phyloP scores from a whole-genome alignment of 2,888 invertebrate genomes.

The Tipula lateralis region DNA sequence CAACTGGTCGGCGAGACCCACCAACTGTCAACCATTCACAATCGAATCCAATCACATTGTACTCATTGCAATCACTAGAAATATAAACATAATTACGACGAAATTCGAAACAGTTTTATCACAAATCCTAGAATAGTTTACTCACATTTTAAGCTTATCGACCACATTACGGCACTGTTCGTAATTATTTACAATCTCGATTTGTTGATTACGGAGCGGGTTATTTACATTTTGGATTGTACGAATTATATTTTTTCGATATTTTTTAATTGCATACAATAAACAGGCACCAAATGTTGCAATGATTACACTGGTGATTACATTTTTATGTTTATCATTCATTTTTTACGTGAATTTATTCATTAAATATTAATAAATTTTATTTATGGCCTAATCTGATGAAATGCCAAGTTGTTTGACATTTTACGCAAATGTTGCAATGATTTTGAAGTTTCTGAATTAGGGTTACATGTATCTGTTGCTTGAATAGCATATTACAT shows the following conservation, averaged over 20 bases:
- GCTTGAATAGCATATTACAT: not conserved
- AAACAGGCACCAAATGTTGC: constrained; percentile 43
- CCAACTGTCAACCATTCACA: constrained; percentile 72
- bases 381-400: not conserved
- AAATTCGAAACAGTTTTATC: not conserved
- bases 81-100: not conserved
- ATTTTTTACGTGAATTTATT: not conserved
- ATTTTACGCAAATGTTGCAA: too few species aligned
- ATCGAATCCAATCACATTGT: constrained; percentile 66
- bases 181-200: constrained; percentile 43
- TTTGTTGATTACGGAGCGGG: constrained; percentile 40
- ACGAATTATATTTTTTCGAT: constrained; percentile 53
- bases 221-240: constrained; percentile 38
- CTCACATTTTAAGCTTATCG: constrained; percentile 43
- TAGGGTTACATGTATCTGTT: not conserved
- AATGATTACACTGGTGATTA: not conserved
- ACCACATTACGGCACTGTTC: constrained; percentile 43
- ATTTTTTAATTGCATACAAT: constrained; percentile 41
- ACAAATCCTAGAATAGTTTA: not conserved
- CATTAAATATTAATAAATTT: not conserved
- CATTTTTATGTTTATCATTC: constrained; percentile 26
- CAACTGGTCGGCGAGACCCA: constrained; percentile 58
- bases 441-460: too few species aligned
- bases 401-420: not conserved
- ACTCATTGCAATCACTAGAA: constrained; percentile 41